Evolutionary conservation across 2,888 invertebrate species (phyloP).

Genomic region (Mythimna vitellina): DNA sequence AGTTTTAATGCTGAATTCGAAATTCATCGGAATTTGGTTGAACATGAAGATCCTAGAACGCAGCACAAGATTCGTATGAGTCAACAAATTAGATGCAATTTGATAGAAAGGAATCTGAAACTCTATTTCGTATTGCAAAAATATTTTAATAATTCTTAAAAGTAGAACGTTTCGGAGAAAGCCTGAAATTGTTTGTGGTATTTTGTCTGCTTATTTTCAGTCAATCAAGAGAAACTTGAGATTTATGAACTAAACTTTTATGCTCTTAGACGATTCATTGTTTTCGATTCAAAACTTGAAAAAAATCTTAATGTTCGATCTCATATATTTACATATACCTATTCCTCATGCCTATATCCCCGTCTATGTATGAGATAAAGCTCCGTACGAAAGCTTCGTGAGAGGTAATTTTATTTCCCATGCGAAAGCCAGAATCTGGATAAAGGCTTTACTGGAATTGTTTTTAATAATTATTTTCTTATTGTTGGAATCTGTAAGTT

Average conservation of each 20-base stretch:
- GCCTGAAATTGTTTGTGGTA: conserved; percentile 30
- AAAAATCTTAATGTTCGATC: no score
- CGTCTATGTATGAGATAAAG: conserved; percentile 31
- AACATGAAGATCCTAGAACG: conserved; percentile 22
- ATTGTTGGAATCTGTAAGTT: conserved; percentile 84
- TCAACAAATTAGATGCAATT: conserved; percentile 47
- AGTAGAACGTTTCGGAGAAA: conserved; percentile 29
- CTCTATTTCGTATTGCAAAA: conserved; percentile 13
- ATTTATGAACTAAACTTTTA: neutral
- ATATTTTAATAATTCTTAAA: conserved; percentile 32
- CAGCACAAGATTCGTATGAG: conserved; percentile 19
- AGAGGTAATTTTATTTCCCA: conserved; percentile 60
- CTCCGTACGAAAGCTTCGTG: conserved; percentile 17
- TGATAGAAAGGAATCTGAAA: conserved; percentile 29
- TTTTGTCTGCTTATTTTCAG: conserved; percentile 8
- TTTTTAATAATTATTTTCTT: conserved; percentile 86
- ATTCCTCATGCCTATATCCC: neutral
- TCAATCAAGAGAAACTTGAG: conserved; percentile 6
- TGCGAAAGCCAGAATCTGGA: conserved; percentile 64
- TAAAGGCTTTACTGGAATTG: conserved; percentile 70
- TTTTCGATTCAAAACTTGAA: no score
- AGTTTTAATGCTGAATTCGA: conserved; percentile 38
- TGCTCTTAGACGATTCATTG: neutral
- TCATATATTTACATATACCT: neutral
- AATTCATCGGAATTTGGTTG: conserved; percentile 47